Evolutionary conservation across 1,140 invertebrate genomes (phyloP), one percentile per base, ranked within the genome.

Genomic region (Diorhabda elongata): DNA sequence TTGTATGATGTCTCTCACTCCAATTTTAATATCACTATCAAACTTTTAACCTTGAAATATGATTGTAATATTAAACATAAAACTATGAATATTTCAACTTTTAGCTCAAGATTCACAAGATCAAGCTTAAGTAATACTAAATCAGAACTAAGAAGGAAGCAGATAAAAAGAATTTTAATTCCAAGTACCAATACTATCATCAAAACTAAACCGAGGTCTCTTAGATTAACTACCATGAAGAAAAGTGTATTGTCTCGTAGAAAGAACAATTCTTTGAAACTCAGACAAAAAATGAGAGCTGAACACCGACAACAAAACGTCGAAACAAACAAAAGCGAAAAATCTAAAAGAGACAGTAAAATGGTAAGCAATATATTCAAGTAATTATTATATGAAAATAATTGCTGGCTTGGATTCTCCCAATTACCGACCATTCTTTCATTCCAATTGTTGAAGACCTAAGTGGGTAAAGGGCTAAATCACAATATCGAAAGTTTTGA

Each of bases 161-260:
- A 76, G 61, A 73, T 76, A 4, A 77, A 77, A 70, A 68, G 72
- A 66, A 76, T 77, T 64, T 57, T 76, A 3, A 45, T 77, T 26
- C 66, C 71, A 9, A 70, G 47, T 8, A 71, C 67, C 7, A 68
- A 71, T 9, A 6, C 47, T 3, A 8, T 52, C 6, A 52, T 52
- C 4, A 52, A 52, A n/a, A 66, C 75, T 3, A 76, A 73, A 66
- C 70, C 74, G 42, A 71, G 74, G 58, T 63, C 70, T 58, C 64
- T 77, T 43, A 62, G 76, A 61, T 75, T 74, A 3, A 73, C 74
- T 9, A 76, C 76, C 44, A 42, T 71, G 44, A 75, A 75, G 68
- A 77, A 73, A 43, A 70, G 68, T 7, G 69, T 70, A 2, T 60
- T 73, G 6, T 73, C 72, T 7, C 67, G 68, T 58, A 68, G 42